Conservation (phyloP, 1,140 invertebrate species). For the Polypedilum pembai region DNA sequence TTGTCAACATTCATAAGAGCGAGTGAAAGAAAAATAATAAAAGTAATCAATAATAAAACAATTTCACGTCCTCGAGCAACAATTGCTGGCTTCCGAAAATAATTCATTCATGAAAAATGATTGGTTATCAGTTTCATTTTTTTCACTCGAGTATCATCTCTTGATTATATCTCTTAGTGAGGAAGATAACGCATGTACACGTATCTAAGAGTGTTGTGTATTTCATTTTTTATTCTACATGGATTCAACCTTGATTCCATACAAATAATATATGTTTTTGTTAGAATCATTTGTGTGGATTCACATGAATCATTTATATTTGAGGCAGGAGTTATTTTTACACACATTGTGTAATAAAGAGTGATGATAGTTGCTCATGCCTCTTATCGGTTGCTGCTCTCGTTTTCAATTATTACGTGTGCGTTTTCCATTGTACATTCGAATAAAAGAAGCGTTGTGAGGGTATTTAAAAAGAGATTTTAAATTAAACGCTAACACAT, state of each 20-base stretch:
- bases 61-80: not conserved
- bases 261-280: not conserved
- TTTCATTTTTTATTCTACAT: not conserved
- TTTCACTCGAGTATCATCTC: not conserved
- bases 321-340: not conserved
- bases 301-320: not conserved
- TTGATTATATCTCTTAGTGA: not conserved
- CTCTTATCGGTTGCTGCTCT: not conserved
- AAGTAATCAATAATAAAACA: not conserved
- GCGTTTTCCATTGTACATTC: no score
- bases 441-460: no score
- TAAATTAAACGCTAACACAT: no score
- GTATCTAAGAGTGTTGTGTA: not conserved
- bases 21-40: not conserved
- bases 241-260: not conserved
- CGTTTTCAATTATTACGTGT: no score
- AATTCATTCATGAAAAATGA: constrained; percentile 4
- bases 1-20: not conserved
- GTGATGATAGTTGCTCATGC: no score
- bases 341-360: not conserved
- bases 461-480: no score
- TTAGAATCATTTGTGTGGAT: constrained; percentile 10
- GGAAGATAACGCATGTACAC: not conserved
- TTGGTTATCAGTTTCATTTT: not conserved
- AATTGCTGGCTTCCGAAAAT: not conserved